Evolutionary conservation across 2,888 invertebrate genomes (phyloP).

Genomic region (Elgonia sp.): DNA sequence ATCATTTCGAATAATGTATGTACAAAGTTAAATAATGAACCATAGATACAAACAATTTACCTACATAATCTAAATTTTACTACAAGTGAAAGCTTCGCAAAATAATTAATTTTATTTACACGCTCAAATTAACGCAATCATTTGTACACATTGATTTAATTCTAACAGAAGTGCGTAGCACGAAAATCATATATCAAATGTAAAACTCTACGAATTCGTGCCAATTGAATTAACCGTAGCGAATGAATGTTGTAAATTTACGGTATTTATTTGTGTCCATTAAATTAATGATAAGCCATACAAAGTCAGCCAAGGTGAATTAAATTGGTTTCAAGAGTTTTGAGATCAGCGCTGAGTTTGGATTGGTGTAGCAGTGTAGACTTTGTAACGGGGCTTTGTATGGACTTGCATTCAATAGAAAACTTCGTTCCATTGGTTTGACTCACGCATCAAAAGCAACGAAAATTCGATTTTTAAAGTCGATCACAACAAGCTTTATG

Average conservation of each 20-base stretch:
- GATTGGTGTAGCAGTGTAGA: conserved; percentile 59
- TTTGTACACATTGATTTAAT: conserved; percentile 29
- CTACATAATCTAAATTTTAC: too few relatives aligned
- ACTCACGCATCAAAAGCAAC: conserved; percentile 66
- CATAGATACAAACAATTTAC: too few relatives aligned
- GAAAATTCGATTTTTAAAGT: conserved; percentile 70
- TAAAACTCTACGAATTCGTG: conserved; percentile 45
- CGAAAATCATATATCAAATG: conserved; percentile 41
- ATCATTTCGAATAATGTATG: too few relatives aligned
- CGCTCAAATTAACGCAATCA: conserved; percentile 39
- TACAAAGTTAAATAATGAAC: too few relatives aligned
- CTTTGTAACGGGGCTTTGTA: conserved; percentile 67
- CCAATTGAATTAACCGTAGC: conserved; percentile 32
- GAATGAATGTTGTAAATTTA: conserved; percentile 51
- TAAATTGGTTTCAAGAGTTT: conserved; percentile 68
- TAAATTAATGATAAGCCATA: conserved; percentile 58
- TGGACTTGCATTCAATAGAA: conserved; percentile 67
- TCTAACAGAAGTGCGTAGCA: background rate
- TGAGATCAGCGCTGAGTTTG: conserved; percentile 55
- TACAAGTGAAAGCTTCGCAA: background rate
- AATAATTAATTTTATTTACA: conserved; percentile 12
- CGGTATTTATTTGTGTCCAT: conserved; percentile 57
- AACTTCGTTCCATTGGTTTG: conserved; percentile 70
- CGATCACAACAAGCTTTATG: conserved; percentile 64
- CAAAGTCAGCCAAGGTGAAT: conserved; percentile 50